phyloP scores from a whole-genome alignment of 2,797 vertebrate genomes.

The Carapus acus region DNA sequence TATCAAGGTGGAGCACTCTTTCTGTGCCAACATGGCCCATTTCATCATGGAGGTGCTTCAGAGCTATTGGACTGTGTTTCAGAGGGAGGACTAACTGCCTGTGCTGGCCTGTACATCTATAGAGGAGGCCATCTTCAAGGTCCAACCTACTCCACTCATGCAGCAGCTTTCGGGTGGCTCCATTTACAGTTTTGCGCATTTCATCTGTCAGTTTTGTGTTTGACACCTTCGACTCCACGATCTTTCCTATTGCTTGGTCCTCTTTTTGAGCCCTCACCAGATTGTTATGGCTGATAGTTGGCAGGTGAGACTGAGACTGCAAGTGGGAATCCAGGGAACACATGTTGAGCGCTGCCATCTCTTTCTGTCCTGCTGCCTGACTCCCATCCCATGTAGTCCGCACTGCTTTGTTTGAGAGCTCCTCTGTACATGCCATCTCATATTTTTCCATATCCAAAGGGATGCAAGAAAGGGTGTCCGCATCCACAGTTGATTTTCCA shows the following conservation, averaged over 20 bases:
- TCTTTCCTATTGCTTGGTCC: constrained; percentile 3
- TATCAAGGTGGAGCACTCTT: neutral
- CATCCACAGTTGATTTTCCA: constrained; percentile 1
- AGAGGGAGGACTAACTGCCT: neutral
- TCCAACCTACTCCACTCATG: constrained; percentile 10
- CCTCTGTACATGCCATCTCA: constrained; percentile 1
- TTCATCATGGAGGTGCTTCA: neutral
- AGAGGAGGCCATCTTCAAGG: neutral
- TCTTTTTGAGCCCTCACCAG: constrained; percentile 8
- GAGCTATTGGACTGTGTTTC: neutral
- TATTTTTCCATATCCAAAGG: constrained; percentile 15
- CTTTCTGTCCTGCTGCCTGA: neutral
- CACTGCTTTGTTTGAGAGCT: constrained; percentile 1
- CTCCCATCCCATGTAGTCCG: constrained; percentile 11
- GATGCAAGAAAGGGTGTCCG: constrained; percentile 7
- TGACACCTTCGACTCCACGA: neutral
- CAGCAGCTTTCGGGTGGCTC: neutral
- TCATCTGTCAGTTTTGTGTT: constrained; percentile 10
- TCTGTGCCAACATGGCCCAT: constrained; percentile 4
- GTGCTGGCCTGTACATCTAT: neutral
- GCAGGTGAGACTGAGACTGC: neutral
- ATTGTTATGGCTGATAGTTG: constrained; percentile 4
- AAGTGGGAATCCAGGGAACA: neutral
- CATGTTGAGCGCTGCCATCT: constrained; percentile 10
- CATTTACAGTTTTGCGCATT: neutral